Evolutionary conservation across 2,888 invertebrate species (phyloP).

Genomic region (Eilema sororculum): DNA sequence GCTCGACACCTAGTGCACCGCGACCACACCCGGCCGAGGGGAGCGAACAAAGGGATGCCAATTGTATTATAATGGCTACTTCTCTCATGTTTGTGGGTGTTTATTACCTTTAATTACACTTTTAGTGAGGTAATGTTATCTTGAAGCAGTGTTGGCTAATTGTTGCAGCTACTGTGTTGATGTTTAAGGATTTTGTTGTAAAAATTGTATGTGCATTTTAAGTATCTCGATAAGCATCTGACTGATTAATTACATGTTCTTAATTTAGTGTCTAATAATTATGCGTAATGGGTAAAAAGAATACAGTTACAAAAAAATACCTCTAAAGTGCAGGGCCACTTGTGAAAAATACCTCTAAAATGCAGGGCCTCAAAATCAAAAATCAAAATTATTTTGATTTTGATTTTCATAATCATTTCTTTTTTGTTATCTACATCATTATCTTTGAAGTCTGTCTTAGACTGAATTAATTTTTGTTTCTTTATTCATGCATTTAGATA

Average conservation of each 20-base stretch:
- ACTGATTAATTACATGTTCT: neutral
- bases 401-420: too few species aligned
- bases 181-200: neutral
- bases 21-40: slow-evolving; percentile 65
- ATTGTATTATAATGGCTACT: slow-evolving; percentile 75
- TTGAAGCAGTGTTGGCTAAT: neutral
- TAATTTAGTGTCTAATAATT: neutral
- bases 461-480: too few species aligned
- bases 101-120: slow-evolving; percentile 61
- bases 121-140: slow-evolving; percentile 28
- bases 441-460: too few species aligned
- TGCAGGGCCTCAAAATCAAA: too few species aligned
- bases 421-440: too few species aligned
- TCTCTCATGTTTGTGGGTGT: slow-evolving; percentile 73
- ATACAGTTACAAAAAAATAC: too few species aligned
- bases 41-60: slow-evolving; percentile 65
- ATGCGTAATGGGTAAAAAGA: neutral
- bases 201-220: neutral
- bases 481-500: neutral
- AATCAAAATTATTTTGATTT: too few species aligned
- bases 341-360: too few species aligned
- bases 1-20: slow-evolving; percentile 71
- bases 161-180: neutral
- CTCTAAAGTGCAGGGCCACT: too few species aligned
- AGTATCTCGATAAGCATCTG: neutral